Conservation (phyloP, 2,888 invertebrate genomes). For the Notodonta dromedarius region DNA sequence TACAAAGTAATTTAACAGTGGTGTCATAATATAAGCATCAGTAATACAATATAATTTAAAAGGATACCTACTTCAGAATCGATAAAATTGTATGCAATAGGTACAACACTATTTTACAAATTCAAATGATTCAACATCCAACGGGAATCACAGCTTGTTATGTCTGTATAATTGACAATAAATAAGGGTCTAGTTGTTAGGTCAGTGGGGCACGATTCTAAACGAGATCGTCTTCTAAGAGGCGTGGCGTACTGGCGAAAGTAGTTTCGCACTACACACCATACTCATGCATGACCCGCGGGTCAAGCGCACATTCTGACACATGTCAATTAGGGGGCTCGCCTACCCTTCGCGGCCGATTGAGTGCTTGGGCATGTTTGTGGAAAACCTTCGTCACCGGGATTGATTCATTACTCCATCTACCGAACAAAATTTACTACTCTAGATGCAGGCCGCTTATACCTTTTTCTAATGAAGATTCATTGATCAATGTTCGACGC, state of each 20-base stretch:
- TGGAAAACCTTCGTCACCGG: conserved; percentile 70
- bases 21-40: too few relatives aligned
- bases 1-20: not conserved
- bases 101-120: not conserved
- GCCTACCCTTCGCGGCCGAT: conserved; percentile 69
- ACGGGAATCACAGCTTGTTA: not conserved
- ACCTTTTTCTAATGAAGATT: conserved; percentile 54
- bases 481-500: conserved; percentile 30
- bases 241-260: conserved; percentile 64
- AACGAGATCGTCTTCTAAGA: conserved; percentile 60
- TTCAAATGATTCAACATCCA: conserved; percentile 3
- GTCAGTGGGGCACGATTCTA: conserved; percentile 54
- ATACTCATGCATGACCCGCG: conserved; percentile 77
- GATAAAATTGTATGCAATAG: too few relatives aligned
- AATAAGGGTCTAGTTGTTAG: conserved; percentile 44
- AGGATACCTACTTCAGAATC: too few relatives aligned
- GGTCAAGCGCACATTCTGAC: conserved; percentile 81
- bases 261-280: conserved; percentile 72
- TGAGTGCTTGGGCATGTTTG: conserved; percentile 81
- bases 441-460: conserved; percentile 45
- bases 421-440: conserved; percentile 60
- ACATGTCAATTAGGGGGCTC: conserved; percentile 82
- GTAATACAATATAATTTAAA: too few relatives aligned
- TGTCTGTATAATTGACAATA: conserved; percentile 46
- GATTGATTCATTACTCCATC: conserved; percentile 80